Percentiles rank a stretch among this genome's conserved stretches.
These are phyloP conservation scores for Ceratitis capitata DNA, from an alignment of 1,140 invertebrate species.

Conservation along the genomic window DNA sequence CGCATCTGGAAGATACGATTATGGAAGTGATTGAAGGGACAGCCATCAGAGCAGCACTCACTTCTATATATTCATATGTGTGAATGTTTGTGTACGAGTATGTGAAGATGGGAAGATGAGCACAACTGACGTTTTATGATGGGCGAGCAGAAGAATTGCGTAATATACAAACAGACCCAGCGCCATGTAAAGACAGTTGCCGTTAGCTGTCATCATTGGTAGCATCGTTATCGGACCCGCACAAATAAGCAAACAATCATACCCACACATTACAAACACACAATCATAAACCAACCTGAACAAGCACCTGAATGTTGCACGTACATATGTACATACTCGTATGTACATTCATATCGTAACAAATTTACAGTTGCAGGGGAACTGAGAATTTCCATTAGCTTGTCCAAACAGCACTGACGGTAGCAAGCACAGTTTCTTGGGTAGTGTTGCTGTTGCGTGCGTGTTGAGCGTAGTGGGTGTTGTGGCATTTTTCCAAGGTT, in stretches of 20 bases:
- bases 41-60: neutral
- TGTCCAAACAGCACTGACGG: neutral
- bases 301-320: neutral
- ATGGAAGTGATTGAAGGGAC: neutral
- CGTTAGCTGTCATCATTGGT: neutral
- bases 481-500: neutral
- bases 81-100: neutral
- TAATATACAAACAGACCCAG: neutral
- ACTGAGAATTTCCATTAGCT: constrained; percentile 21
- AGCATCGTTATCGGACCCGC: constrained; percentile 25
- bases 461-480: neutral
- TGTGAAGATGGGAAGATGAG: no score
- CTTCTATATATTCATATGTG: neutral
- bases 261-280: no score
- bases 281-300: neutral
- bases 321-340: neutral
- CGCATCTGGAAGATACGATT: neutral
- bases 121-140: no score
- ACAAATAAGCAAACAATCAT: neutral
- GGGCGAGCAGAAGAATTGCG: no score
- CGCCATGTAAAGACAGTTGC: neutral
- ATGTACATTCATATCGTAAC: no score
- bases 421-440: no score
- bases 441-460: neutral
- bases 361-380: no score